Percentiles rank a stretch among this genome's conserved stretches.
These are phyloP conservation scores for Neoniphon sammara DNA, from an alignment of 2,797 vertebrate species.

Conservation along the genomic window DNA sequence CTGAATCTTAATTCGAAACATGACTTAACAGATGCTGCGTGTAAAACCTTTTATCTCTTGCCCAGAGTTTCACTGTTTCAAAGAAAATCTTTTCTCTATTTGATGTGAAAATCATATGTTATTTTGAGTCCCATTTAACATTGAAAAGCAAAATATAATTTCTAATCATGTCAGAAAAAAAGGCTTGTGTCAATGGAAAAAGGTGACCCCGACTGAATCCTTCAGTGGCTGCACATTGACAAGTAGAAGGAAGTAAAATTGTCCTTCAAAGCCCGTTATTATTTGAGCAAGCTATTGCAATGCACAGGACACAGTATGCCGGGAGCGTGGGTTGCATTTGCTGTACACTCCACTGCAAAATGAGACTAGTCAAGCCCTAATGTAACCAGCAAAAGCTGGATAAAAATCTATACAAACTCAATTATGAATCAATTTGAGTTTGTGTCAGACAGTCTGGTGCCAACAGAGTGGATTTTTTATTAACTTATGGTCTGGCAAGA, in stretches of 20 bases:
- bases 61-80: slow-evolving; percentile 5
- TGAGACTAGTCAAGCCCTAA: slow-evolving; percentile 88
- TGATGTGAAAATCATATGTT: slow-evolving; percentile 42
- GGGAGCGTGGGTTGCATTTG: slow-evolving; percentile 81
- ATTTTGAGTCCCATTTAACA: slow-evolving; percentile 50
- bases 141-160: slow-evolving; percentile 53
- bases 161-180: slow-evolving; percentile 42
- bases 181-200: slow-evolving; percentile 59
- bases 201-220: slow-evolving; percentile 73
- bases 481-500: slow-evolving; percentile 88
- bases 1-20: background rate
- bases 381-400: slow-evolving; percentile 89
- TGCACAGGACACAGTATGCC: slow-evolving; percentile 74
- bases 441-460: slow-evolving; percentile 91
- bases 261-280: slow-evolving; percentile 79
- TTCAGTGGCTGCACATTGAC: slow-evolving; percentile 69
- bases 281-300: slow-evolving; percentile 79
- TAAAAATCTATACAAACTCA: slow-evolving; percentile 89
- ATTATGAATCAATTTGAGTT: slow-evolving; percentile 91
- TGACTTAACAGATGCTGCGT: background rate
- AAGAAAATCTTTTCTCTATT: slow-evolving; percentile 33
- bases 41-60: slow-evolving; percentile 4
- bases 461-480: slow-evolving; percentile 90
- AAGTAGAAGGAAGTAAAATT: slow-evolving; percentile 70
- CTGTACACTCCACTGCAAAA: slow-evolving; percentile 86